A percentile compares a stretch with the other conserved stretches of the same genome.
Evolutionary conservation across 2,113 vertebrate genomes (phyloP).

Genomic region (Seriola rivoliana): DNA sequence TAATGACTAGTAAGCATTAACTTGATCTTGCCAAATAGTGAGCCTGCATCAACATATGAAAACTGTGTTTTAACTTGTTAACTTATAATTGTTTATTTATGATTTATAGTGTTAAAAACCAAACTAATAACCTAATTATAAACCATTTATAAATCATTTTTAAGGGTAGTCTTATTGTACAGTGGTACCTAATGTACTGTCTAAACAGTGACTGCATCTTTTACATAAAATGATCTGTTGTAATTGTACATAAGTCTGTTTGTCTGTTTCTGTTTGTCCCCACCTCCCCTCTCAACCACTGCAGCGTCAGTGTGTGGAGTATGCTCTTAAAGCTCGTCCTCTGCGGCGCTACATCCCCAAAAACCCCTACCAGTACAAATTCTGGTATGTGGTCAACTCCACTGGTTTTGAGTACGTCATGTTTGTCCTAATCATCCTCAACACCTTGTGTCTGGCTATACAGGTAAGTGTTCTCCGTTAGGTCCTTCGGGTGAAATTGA

Average conservation of each 20-base stretch:
- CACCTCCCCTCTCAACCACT: not conserved
- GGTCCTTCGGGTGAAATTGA: not conserved
- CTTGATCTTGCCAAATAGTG: no score
- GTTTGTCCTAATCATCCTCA: slow-evolving; percentile 99
- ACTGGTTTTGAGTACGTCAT: slow-evolving; percentile 99
- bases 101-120: no score
- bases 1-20: no score
- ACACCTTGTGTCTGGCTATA: slow-evolving; percentile 98
- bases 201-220: not conserved
- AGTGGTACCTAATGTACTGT: no score
- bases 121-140: no score
- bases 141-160: no score
- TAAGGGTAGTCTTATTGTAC: no score
- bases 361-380: slow-evolving; percentile 99
- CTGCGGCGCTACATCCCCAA: slow-evolving; percentile 97
- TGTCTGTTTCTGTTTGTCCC: slow-evolving; percentile 2
- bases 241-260: not conserved
- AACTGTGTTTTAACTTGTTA: no score
- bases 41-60: no score
- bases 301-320: slow-evolving; percentile 98
- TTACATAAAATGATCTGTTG: not conserved
- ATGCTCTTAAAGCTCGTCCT: slow-evolving; percentile 96
- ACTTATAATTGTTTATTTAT: no score
- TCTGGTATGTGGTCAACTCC: slow-evolving; percentile 99
- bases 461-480: slow-evolving; percentile 87